phyloP scores from a whole-genome alignment of 2,113 vertebrate genomes.

The Carassius auratus region DNA sequence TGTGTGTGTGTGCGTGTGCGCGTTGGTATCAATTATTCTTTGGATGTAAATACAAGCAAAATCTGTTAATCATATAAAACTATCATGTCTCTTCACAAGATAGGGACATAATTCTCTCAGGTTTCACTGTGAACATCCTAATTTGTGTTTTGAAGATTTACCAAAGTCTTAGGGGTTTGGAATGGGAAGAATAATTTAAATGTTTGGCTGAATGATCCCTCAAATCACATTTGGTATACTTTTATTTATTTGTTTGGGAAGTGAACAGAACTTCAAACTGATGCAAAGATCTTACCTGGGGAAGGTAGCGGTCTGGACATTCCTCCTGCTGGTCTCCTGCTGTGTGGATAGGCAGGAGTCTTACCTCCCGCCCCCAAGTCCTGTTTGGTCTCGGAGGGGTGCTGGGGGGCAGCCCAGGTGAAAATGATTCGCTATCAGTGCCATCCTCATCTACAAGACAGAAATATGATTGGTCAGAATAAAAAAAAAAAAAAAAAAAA shows the following conservation, averaged over 20 bases:
- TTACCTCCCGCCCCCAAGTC: conserved; percentile 75
- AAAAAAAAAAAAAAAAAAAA: no score
- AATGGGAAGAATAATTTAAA: background rate
- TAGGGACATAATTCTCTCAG: no score
- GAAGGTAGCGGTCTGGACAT: conserved; percentile 86
- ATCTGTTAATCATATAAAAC: no score
- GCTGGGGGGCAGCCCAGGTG: conserved; percentile 68
- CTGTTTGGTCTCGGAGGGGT: conserved; percentile 72
- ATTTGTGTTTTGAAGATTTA: no score
- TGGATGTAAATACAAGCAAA: no score
- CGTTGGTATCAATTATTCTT: no score
- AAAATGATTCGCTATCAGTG: conserved; percentile 62
- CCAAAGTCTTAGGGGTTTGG: background rate
- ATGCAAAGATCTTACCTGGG: conserved; percentile 73
- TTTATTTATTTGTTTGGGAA: background rate
- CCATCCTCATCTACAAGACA: conserved; percentile 63
- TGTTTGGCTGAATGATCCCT: conserved; percentile 39
- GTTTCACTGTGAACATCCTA: no score
- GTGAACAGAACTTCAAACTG: background rate
- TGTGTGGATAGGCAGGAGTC: conserved; percentile 81
- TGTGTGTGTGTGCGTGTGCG: no score
- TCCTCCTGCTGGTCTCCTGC: conserved; percentile 83
- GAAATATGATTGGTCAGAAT: no score
- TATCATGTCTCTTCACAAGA: no score
- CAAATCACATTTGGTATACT: background rate